Percentiles rank a stretch among this genome's conserved stretches.
Evolutionary conservation across 2,797 vertebrate genomes (phyloP).

Genomic region (Tenualosa ilisha): DNA sequence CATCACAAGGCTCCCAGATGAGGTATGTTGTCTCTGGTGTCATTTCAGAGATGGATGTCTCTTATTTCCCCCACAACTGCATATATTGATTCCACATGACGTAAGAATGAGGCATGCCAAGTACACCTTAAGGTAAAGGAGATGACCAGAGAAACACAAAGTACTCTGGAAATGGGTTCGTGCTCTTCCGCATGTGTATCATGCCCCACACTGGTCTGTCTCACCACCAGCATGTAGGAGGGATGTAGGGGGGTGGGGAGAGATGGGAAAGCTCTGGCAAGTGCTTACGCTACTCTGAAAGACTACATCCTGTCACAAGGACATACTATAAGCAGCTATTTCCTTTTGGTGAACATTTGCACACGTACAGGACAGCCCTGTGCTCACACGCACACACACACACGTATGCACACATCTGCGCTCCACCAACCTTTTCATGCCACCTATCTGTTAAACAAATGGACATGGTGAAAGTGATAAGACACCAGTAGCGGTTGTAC

Average conservation of each 20-base stretch:
- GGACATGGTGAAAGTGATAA: background rate
- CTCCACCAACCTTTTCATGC: background rate
- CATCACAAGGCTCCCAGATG: background rate
- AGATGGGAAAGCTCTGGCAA: background rate
- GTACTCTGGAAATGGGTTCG: background rate
- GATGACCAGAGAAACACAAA: background rate
- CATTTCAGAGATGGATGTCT: conserved; percentile 22
- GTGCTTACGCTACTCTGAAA: background rate
- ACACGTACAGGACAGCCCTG: conserved; percentile 9
- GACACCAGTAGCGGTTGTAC: background rate
- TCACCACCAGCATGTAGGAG: background rate
- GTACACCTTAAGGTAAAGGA: background rate
- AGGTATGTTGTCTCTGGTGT: background rate
- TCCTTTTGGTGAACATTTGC: conserved; percentile 18
- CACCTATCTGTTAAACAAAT: conserved; percentile 7
- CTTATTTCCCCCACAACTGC: background rate
- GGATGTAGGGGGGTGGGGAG: background rate
- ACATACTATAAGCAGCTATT: background rate
- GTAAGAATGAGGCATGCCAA: background rate
- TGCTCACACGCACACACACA: background rate
- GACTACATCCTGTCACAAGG: conserved; percentile 10
- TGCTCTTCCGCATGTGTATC: background rate
- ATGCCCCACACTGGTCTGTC: background rate
- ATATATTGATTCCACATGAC: background rate
- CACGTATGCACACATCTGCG: background rate